Conservation (phyloP, 2,888 invertebrate genomes). For the Polyploca ridens region DNA sequence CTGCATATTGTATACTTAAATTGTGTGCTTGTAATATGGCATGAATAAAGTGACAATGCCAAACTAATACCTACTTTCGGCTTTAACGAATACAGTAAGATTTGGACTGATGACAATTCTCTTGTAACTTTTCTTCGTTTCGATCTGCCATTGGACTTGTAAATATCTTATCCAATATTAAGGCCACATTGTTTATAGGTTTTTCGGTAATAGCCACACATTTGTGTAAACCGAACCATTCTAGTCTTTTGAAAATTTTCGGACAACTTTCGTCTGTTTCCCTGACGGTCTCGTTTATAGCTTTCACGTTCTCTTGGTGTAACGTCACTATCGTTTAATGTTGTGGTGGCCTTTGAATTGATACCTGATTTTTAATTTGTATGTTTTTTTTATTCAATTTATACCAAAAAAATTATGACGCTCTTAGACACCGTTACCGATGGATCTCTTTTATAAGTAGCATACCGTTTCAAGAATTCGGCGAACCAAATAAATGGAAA, state of each 20-base stretch:
- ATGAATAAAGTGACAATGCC: constrained; percentile 60
- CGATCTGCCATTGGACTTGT: constrained; percentile 67
- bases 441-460: constrained; percentile 71
- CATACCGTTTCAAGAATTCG: constrained; percentile 66
- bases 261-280: constrained; percentile 28
- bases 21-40: constrained; percentile 61
- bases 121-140: constrained; percentile 20
- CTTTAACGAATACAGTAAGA: constrained; percentile 68
- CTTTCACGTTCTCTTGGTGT: constrained; percentile 16
- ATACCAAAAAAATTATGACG: constrained; percentile 80
- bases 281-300: constrained; percentile 19
- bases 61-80: constrained; percentile 66
- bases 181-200: constrained; percentile 56
- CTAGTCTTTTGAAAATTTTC: constrained; percentile 71
- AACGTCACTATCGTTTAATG: constrained; percentile 19
- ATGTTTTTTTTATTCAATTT: constrained; percentile 73
- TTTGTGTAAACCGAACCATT: constrained; percentile 64
- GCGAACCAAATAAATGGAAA: constrained; percentile 75
- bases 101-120: constrained; percentile 66
- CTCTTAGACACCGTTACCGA: constrained; percentile 82
- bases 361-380: constrained; percentile 73
- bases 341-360: constrained; percentile 50
- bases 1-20: constrained; percentile 63
- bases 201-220: constrained; percentile 34
- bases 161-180: constrained; percentile 62